phyloP scores from a whole-genome alignment of 2,888 invertebrate genomes.

The Lasioglossum morio region DNA sequence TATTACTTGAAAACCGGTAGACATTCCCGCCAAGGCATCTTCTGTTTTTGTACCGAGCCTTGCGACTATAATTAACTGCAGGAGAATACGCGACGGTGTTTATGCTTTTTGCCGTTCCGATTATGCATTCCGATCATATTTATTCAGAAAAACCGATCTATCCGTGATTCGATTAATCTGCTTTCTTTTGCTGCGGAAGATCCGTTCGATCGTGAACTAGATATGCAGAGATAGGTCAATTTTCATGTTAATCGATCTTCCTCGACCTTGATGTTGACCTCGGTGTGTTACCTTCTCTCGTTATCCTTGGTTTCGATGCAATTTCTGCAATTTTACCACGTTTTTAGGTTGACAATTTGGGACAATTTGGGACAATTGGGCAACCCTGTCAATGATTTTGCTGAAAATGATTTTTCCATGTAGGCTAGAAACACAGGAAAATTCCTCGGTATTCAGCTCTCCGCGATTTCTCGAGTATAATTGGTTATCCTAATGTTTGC shows the following conservation, averaged over 20 bases:
- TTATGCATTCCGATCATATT: neutral
- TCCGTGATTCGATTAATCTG: neutral
- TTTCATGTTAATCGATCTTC: neutral
- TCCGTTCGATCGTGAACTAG: neutral
- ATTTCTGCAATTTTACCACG: neutral
- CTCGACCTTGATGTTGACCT: neutral
- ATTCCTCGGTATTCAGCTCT: neutral
- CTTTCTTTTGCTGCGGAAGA: neutral
- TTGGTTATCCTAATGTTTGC: slow-evolving; percentile 23
- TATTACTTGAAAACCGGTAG: slow-evolving; percentile 53
- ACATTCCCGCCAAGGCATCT: slow-evolving; percentile 62
- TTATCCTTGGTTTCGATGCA: neutral
- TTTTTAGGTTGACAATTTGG: neutral
- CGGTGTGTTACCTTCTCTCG: neutral
- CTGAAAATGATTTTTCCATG: neutral
- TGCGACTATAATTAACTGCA: slow-evolving; percentile 61
- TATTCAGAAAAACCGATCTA: neutral
- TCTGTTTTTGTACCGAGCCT: slow-evolving; percentile 56
- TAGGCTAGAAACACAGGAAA: no score
- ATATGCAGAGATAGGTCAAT: neutral
- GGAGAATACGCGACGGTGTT: slow-evolving; percentile 21
- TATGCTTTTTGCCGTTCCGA: neutral
- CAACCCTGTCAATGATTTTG: neutral
- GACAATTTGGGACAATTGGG: neutral
- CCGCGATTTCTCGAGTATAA: slow-evolving; percentile 9